These are phyloP conservation scores for Metaphire vulgaris DNA, from an alignment of 1,140 invertebrate genomes.

Conservation along the genomic window DNA sequence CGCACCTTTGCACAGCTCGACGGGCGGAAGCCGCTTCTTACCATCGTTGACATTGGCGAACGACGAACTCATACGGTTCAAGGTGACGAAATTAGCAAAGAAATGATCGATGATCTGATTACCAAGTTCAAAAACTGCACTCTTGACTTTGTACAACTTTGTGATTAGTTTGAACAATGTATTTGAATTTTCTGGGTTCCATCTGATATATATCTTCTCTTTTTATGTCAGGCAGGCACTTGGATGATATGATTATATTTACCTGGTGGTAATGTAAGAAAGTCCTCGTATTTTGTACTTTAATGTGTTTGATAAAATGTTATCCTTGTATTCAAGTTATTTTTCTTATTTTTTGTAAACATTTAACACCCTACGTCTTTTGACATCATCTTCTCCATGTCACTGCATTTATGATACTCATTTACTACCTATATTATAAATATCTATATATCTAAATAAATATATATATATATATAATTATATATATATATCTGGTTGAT, in stretches of 20 bases:
- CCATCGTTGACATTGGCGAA: constrained; percentile 13
- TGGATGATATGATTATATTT: background rate
- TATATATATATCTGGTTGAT: no score
- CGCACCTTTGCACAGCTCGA: constrained; percentile 14
- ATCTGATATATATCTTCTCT: background rate
- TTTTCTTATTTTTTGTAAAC: no score
- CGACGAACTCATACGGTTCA: background rate
- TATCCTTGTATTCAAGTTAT: no score
- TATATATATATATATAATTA: no score
- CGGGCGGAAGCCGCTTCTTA: constrained; percentile 7
- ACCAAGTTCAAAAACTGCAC: constrained; percentile 13
- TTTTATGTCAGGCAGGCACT: background rate
- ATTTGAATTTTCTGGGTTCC: background rate
- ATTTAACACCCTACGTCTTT: no score
- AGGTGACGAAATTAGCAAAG: constrained; percentile 9
- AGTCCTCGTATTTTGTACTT: no score
- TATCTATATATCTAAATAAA: no score
- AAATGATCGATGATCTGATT: constrained; percentile 6
- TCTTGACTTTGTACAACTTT: background rate
- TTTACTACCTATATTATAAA: no score
- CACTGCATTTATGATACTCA: no score
- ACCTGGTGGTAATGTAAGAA: background rate
- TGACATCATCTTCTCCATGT: no score
- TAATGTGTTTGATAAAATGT: no score
- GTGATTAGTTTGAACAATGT: background rate